Conservation (phyloP, 1,140 invertebrate genomes). For the Zelostemma sp. region DNA sequence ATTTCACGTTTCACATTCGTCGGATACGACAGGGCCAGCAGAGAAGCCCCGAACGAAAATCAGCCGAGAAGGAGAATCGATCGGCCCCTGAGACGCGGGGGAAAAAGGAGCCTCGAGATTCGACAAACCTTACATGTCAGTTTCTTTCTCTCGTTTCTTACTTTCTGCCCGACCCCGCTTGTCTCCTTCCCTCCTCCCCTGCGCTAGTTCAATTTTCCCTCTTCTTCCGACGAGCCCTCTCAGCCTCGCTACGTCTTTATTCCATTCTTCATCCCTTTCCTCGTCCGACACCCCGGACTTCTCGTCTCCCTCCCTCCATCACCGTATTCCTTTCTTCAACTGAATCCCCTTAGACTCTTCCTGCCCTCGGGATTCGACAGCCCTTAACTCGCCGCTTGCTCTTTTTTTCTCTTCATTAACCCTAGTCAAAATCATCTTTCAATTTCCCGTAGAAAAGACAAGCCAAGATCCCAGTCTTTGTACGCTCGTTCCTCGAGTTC, state of each 20-base stretch:
- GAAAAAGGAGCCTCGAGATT: slow-evolving; percentile 34
- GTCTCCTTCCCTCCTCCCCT: slow-evolving; percentile 7
- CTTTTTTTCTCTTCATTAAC: background rate
- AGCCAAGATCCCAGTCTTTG: slow-evolving; percentile 23
- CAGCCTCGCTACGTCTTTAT: background rate
- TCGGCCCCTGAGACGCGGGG: slow-evolving; percentile 19
- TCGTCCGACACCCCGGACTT: too few relatives aligned
- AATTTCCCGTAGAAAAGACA: slow-evolving; percentile 16
- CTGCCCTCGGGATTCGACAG: background rate
- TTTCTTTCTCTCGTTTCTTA: slow-evolving; percentile 18
- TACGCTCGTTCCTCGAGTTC: background rate
- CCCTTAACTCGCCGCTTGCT: background rate
- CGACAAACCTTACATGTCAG: slow-evolving; percentile 34
- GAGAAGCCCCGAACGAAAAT: slow-evolving; percentile 27
- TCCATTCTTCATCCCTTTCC: background rate
- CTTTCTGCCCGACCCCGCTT: slow-evolving; percentile 20
- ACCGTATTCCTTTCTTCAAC: background rate
- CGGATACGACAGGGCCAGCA: slow-evolving; percentile 32
- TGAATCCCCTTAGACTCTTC: background rate
- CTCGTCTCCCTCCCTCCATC: background rate
- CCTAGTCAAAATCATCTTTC: too few relatives aligned
- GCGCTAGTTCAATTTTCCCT: too few relatives aligned
- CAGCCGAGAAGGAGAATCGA: slow-evolving; percentile 35
- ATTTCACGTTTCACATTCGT: slow-evolving; percentile 28
- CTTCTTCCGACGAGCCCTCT: slow-evolving; percentile 5